phyloP scores from a whole-genome alignment of 1,140 invertebrate genomes.

The Drosophila subpulchrella region DNA sequence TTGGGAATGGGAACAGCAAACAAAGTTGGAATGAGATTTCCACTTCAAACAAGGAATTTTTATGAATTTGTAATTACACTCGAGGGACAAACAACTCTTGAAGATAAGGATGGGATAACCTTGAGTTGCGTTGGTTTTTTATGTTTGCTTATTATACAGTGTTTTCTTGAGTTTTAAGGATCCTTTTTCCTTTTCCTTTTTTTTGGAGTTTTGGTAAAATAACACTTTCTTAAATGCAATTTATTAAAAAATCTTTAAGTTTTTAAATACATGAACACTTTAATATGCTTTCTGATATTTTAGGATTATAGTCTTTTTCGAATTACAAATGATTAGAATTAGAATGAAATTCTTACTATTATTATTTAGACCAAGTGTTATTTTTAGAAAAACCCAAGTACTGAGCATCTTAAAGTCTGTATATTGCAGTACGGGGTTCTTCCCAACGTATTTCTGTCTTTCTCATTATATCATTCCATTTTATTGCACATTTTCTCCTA shows the following conservation, averaged over 20 bases:
- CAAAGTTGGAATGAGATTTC: conserved; percentile 18
- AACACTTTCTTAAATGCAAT: no score
- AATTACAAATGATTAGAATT: no score
- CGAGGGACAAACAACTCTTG: conserved; percentile 25
- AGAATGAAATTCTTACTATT: no score
- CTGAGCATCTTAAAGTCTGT: background rate
- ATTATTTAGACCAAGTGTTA: no score
- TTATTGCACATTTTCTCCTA: conserved; percentile 31
- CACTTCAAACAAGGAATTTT: conserved; percentile 38
- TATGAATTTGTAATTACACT: conserved; percentile 54
- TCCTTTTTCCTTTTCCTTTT: background rate
- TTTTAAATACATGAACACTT: no score
- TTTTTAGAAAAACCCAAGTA: background rate
- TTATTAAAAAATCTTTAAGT: no score
- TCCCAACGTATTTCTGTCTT: background rate
- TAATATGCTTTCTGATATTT: no score
- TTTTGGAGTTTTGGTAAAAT: no score
- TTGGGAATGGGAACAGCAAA: conserved; percentile 25
- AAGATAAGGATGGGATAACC: conserved; percentile 16
- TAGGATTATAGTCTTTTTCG: no score
- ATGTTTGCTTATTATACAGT: conserved; percentile 21
- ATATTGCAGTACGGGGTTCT: background rate
- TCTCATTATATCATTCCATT: conserved; percentile 8
- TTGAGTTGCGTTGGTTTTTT: background rate
- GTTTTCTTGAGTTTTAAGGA: background rate